phyloP scores from a whole-genome alignment of 2,888 invertebrate species.

The Octonoba sinensis region DNA sequence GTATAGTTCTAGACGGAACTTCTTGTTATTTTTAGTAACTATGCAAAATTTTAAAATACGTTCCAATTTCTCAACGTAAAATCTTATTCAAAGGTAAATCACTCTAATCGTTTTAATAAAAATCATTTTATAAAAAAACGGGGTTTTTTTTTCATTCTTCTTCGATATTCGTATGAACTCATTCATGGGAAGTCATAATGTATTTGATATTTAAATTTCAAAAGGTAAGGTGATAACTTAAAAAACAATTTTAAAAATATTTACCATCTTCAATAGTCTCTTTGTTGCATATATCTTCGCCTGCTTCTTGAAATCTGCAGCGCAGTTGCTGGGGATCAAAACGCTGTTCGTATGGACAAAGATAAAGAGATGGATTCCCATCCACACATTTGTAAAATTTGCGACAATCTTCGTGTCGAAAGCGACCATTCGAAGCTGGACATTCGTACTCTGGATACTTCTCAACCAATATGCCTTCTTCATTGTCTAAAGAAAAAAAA shows the following conservation, averaged over 20 bases:
- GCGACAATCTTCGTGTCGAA: constrained; percentile 20
- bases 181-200: too few species aligned
- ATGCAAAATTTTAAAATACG: too few species aligned
- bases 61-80: too few species aligned
- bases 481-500: constrained; percentile 8
- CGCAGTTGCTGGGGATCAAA: constrained; percentile 12
- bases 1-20: too few species aligned
- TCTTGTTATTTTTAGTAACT: too few species aligned
- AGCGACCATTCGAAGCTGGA: constrained; percentile 10
- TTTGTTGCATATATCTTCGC: constrained; percentile 26
- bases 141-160: too few species aligned
- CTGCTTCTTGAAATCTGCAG: not conserved
- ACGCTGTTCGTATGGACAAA: constrained; percentile 19
- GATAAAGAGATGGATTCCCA: constrained; percentile 4
- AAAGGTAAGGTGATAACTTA: too few species aligned
- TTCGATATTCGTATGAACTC: too few species aligned
- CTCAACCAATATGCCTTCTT: constrained; percentile 14
- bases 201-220: too few species aligned
- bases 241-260: not conserved
- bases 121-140: too few species aligned
- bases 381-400: constrained; percentile 29
- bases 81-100: too few species aligned
- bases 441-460: constrained; percentile 10
- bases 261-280: constrained; percentile 29
- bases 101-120: too few species aligned